Conservation (phyloP, 2,113 vertebrate genomes). For the Myrmecobius fasciatus region DNA sequence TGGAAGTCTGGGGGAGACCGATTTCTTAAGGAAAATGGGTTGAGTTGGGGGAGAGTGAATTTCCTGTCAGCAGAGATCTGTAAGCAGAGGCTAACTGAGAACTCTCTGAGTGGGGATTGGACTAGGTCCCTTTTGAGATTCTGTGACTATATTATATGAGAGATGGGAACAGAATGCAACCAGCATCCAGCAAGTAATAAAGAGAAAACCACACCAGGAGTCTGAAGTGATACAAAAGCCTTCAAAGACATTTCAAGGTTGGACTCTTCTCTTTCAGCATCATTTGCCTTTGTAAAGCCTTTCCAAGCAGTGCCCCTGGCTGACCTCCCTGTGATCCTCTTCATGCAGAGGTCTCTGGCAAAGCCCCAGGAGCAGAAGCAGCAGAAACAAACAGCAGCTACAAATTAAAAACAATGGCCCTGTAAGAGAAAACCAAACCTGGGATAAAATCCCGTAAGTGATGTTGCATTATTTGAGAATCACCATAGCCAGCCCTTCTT, state of each 20-base stretch:
- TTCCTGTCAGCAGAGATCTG: neutral
- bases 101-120: neutral
- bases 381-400: slow-evolving; percentile 4
- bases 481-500: neutral
- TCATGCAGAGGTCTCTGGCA: slow-evolving; percentile 27
- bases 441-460: neutral
- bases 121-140: neutral
- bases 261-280: slow-evolving; percentile 4
- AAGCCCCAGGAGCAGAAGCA: slow-evolving; percentile 20
- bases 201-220: slow-evolving; percentile 18
- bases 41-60: neutral
- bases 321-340: neutral
- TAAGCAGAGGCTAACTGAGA: neutral
- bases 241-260: slow-evolving; percentile 39
- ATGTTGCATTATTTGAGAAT: neutral
- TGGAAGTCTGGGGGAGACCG: neutral
- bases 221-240: neutral
- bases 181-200: slow-evolving; percentile 11
- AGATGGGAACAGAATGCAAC: slow-evolving; percentile 27
- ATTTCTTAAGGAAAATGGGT: neutral
- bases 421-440: neutral
- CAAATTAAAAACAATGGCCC: neutral
- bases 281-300: slow-evolving; percentile 18
- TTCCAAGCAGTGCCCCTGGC: slow-evolving; percentile 18
- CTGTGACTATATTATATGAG: neutral